A percentile compares a stretch with the other conserved stretches of the same genome.
phyloP scores from a whole-genome alignment of 2,888 invertebrate genomes.

The Andrena trimmerana region DNA sequence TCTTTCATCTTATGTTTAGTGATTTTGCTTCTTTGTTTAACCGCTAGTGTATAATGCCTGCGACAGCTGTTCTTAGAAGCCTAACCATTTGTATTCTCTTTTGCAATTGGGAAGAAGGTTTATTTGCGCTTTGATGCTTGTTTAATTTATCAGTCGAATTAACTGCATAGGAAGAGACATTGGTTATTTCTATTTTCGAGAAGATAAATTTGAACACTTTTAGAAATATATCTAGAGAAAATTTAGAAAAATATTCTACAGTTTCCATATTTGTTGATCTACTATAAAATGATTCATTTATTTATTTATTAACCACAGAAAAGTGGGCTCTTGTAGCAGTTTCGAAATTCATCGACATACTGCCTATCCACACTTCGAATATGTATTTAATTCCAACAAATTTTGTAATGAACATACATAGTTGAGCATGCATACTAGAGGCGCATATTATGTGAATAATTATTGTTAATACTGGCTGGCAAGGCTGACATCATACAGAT shows the following conservation, averaged over 20 bases:
- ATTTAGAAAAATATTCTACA: background rate
- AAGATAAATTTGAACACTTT: background rate
- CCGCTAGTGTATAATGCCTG: background rate
- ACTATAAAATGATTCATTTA: no score
- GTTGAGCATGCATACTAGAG: conserved; percentile 43
- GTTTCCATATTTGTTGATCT: background rate
- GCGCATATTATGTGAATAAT: conserved; percentile 11
- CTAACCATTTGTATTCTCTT: background rate
- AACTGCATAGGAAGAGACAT: background rate
- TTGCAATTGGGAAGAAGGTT: background rate
- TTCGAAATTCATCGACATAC: background rate
- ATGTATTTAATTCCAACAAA: conserved; percentile 9
- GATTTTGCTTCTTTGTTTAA: conserved; percentile 15
- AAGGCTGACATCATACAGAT: conserved; percentile 3
- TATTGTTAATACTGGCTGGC: conserved; percentile 15
- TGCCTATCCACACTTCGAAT: background rate
- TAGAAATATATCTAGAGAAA: background rate
- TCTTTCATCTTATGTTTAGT: background rate
- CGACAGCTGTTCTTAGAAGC: background rate
- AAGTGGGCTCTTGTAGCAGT: background rate
- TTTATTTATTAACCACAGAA: background rate
- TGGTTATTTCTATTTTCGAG: background rate
- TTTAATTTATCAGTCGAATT: conserved; percentile 2
- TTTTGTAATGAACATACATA: background rate
- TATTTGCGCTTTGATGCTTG: conserved; percentile 13